phyloP scores from a whole-genome alignment of 1,140 invertebrate genomes.

The Portunus trituberculatus region DNA sequence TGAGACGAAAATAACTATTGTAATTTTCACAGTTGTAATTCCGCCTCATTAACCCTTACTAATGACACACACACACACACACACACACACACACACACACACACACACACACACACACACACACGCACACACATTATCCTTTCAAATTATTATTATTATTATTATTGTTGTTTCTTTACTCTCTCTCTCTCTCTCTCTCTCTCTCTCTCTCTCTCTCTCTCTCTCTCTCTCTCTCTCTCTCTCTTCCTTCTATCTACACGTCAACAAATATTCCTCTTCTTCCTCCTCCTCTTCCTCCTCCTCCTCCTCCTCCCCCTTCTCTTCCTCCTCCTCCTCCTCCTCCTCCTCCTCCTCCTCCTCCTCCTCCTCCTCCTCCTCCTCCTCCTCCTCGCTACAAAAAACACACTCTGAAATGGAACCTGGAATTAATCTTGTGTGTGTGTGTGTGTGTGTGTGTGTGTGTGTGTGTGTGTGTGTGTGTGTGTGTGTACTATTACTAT shows the following conservation, averaged over 20 bases:
- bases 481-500: constrained; percentile 1
- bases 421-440: background rate
- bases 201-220: background rate
- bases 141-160: background rate
- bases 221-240: background rate
- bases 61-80: too few relatives aligned
- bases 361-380: background rate
- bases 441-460: background rate
- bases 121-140: background rate
- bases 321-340: background rate
- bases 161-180: too few relatives aligned
- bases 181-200: background rate
- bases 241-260: background rate
- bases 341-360: background rate
- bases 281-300: background rate
- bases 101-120: background rate
- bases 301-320: background rate
- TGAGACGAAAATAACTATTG: too few relatives aligned
- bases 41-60: background rate
- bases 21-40: background rate
- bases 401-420: too few relatives aligned
- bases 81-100: too few relatives aligned
- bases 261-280: too few relatives aligned
- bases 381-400: background rate
- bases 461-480: constrained; percentile 5